Base-by-base conservation (phyloP, 2,888 invertebrate species). In the Mayetiola destructor region DNA sequence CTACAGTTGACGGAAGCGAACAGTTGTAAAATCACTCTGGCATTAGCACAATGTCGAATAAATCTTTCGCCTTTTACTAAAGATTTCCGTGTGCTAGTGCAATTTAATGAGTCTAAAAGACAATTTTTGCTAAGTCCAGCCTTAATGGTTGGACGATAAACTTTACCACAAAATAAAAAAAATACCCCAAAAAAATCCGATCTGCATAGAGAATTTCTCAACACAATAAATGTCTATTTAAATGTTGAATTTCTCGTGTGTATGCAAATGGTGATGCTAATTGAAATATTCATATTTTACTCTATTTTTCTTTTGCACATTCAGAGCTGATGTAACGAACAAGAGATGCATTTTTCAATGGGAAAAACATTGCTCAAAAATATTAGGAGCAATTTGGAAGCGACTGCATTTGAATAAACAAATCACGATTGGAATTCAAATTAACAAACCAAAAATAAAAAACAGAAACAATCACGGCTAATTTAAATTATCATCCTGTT, bases 11-110 rank as follows among this genome's bases (percentile, higher is more conserved):
- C n/a, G 2, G 9, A 12, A 14, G 1, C n/a, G n/a, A 27, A 8
- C 27, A 10, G 23, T 27, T 14, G 27, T 14, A n/a, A 6, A 48
- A 48, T 55, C 32, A 74, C 79, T 80, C 78, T 78, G 78, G 79
- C 75, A 76, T 79, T 77, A 76, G 77, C 79, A 78, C 80, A 80
- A 30, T 70, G 76, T 68, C 80, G 80, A 69, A 80, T 76, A 82
- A 80, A 82, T 81, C 81, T 81, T 82, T 82, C 81, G 81, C 81
- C 81, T 81, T 81, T 82, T 81, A 81, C 81, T 82, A 81, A 81
- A 81, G 81, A 81, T 82, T 81, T 81, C 81, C 80, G 81, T 81
- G 81, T 80, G 79, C 80, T 77, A 80, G 80, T 75, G 76, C 80
- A 80, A 76, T 76, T 76, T 76, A 79, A 81, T 80, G 81, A 81